phyloP scores from a whole-genome alignment of 1,140 invertebrate genomes.

The Sarcophaga bullata region DNA sequence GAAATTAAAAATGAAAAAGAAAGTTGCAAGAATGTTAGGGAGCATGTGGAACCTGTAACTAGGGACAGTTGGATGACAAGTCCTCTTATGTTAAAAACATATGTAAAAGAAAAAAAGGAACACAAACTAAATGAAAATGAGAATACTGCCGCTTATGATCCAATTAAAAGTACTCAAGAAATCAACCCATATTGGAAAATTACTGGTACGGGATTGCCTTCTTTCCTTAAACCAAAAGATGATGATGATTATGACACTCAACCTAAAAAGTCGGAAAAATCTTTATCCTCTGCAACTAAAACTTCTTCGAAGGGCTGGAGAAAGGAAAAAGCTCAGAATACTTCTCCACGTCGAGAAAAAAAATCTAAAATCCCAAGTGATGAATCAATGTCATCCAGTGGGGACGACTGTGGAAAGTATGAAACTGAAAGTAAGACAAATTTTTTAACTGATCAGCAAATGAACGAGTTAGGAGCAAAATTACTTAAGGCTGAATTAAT shows the following conservation, averaged over 20 bases:
- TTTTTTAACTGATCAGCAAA: constrained; percentile 78
- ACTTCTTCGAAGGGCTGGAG: not conserved
- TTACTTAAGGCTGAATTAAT: constrained; percentile 91
- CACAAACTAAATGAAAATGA: constrained; percentile 66
- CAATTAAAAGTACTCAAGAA: constrained; percentile 78
- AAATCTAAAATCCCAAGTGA: not conserved
- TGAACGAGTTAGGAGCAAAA: constrained; percentile 89
- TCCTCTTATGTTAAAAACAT: constrained; percentile 67
- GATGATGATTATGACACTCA: constrained; percentile 48
- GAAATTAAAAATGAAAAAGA: constrained; percentile 51
- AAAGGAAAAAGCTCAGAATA: constrained; percentile 13
- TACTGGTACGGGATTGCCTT: constrained; percentile 82
- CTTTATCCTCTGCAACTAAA: not conserved
- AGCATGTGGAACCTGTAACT: constrained; percentile 46
- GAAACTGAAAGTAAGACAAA: constrained; percentile 41
- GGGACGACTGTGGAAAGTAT: not conserved
- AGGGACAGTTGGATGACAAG: constrained; percentile 72
- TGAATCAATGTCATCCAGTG: not conserved
- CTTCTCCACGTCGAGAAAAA: not conserved
- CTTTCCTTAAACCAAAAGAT: constrained; percentile 68
- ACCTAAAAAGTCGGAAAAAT: not conserved
- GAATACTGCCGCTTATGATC: constrained; percentile 73
- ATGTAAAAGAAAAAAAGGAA: constrained; percentile 65
- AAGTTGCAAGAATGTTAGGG: constrained; percentile 70
- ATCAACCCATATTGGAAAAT: constrained; percentile 94